Base-by-base conservation (phyloP, 2,797 vertebrate genomes). In the Ciconia nigra region DNA sequence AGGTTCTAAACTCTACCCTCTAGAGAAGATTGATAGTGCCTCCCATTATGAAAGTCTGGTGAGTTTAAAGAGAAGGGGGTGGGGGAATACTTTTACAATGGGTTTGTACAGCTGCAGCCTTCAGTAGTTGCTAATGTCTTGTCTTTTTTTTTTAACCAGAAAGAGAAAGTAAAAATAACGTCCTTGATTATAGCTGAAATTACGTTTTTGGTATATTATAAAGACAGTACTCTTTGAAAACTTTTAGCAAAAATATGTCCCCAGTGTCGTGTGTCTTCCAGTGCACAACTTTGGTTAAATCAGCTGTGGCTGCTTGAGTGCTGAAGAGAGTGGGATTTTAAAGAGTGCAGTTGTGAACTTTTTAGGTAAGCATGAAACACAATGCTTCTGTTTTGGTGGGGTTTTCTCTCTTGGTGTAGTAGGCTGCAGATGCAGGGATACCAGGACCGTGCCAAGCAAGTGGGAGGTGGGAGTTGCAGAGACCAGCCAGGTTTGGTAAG, bases 31-130 rank as follows among this genome's bases (percentile, higher is more conserved):
- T 47, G 41, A 11, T 62, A 59, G 35, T 87, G 39, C 17, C 9
- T 95, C 13, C 12, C 7, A 1, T 9, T 78, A 0, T 62, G 66
- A 47, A 31, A 78, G 52, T 52, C 54, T 72, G 49, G 11, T 52
- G 46, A 72, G 59, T 54, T 83, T 44, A 17, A 46, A 66, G 29
- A 35, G 52, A 17, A 59, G 29, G 20, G 17, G 9, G 1, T 12
- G 24, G 49, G 13, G 25, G 29, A 58, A 21, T 35, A 21, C 5
- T 70, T 9, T 22, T 49, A 9, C 0, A 1, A 19, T 74, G 58
- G 16, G 2, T 33, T 92, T 82, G 59, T 58, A 7, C 44, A n/a
- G 54, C 73, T 86, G 35, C 24, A 74, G 29, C 39, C 20, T 66
- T 41, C 1, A 6, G 13, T 10, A 3, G 4, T 25, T 67, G 10